Percentiles rank a stretch among this genome's conserved stretches.
Evolutionary conservation across 2,113 vertebrate species (phyloP).

Genomic region (Dipodomys merriami): DNA sequence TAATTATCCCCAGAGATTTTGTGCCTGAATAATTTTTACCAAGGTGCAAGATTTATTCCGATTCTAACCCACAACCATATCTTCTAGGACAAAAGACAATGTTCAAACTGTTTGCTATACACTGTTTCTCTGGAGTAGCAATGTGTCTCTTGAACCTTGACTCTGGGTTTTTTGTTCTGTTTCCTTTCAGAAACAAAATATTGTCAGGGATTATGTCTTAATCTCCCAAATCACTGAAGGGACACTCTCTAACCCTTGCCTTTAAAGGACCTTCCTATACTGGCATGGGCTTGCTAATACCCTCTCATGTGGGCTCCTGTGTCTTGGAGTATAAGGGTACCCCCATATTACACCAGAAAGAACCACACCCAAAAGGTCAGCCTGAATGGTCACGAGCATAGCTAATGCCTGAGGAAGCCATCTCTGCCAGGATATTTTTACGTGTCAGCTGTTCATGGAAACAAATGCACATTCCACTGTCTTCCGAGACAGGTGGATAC

Average conservation of each 20-base stretch:
- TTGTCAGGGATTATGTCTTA: neutral
- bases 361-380: neutral
- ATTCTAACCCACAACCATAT: neutral
- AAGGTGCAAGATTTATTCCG: neutral
- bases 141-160: neutral
- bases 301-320: too few relatives aligned
- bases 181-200: conserved; percentile 29
- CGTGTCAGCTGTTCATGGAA: conserved; percentile 29
- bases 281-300: neutral
- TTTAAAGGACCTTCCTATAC: neutral
- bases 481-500: conserved; percentile 34
- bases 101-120: neutral
- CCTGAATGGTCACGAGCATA: neutral
- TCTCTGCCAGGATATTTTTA: conserved; percentile 5
- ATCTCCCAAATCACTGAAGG: too few relatives aligned
- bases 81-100: conserved; percentile 1
- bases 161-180: neutral
- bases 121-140: neutral
- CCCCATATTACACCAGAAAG: neutral
- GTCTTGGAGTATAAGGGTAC: neutral
- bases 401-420: neutral
- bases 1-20: neutral
- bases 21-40: neutral
- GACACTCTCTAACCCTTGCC: neutral
- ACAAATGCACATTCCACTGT: neutral